Evolutionary conservation across 2,797 vertebrate genomes (phyloP), one percentile per base, ranked within the genome.

Genomic region (Mus caroli): DNA sequence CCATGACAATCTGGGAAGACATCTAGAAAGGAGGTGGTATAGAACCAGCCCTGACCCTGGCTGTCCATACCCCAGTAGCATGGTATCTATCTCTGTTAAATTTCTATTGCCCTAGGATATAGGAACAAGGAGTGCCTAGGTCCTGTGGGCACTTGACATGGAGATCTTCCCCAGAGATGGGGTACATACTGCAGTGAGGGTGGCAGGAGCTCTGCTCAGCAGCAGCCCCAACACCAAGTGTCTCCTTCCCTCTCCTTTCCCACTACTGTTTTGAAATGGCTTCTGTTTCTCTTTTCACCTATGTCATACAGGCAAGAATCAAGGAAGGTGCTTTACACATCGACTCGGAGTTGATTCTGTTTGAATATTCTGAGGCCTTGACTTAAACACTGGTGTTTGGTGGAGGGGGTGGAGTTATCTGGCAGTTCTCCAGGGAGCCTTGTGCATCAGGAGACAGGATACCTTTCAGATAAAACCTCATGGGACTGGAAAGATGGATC

Each of bases 321-420:
- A 95, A 90, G 92, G 28, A 77, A 73, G 67, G 34, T 17, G 67
- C 71, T 93, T 96, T n/a, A n/a, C 9, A 84, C n/a, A 94, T 52
- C 64, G 78, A 56, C 19, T 86, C 58, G 14, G 22, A 58, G 52
- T 77, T 50, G 82, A 88, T 43, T 90, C 58, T 50, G 56, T 62
- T 13, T 69, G 71, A 93, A 54, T 56, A 69, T 85, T 83, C 88
- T 87, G 82, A 91, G 90, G 43, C 64, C 13, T 31, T 77, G 75
- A 93, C 46, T 91, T 43, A 50, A 94, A 93, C 73, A 73, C 73
- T n/a, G 43, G 31, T 22, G 19, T 46, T 43, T 46, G 6, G 60
- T 46, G 83, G 83, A 20, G 26, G 0, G 40, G 24, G 24, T 43
- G 73, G 40, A 6, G 13, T 34, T 24, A 46, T 67, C 54, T 71